These are phyloP conservation scores for Gobius niger DNA, from an alignment of 2,113 vertebrate genomes.

Conservation along the genomic window DNA sequence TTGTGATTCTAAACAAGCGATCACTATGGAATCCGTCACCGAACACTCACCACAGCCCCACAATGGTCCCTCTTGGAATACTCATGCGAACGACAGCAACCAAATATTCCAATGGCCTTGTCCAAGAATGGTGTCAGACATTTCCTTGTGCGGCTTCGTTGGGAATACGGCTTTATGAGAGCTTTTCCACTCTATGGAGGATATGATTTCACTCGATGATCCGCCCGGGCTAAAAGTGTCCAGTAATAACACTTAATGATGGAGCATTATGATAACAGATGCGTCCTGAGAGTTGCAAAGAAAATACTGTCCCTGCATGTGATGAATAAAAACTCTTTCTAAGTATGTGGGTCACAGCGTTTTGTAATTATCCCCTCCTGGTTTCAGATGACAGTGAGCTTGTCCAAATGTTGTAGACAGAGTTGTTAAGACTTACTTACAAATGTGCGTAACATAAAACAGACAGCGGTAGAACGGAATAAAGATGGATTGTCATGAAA, in stretches of 20 bases:
- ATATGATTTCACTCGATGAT: background rate
- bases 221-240: background rate
- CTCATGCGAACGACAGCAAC: constrained; percentile 5
- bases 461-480: background rate
- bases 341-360: background rate
- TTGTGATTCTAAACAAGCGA: constrained; percentile 27
- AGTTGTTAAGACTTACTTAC: background rate
- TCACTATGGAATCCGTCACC: constrained; percentile 22
- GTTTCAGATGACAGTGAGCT: background rate
- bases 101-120: background rate
- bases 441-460: background rate
- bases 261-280: constrained; percentile 1
- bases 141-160: background rate
- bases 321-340: background rate
- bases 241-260: constrained; percentile 11
- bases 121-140: constrained; percentile 4
- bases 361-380: background rate
- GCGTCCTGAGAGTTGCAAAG: background rate
- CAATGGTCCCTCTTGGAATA: constrained; percentile 21
- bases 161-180: background rate
- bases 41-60: constrained; percentile 11
- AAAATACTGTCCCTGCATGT: background rate
- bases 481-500: background rate
- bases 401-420: background rate
- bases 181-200: background rate